Evolutionary conservation across 2,888 invertebrate species (phyloP).

Genomic region (Tetheella fluctuosa): DNA sequence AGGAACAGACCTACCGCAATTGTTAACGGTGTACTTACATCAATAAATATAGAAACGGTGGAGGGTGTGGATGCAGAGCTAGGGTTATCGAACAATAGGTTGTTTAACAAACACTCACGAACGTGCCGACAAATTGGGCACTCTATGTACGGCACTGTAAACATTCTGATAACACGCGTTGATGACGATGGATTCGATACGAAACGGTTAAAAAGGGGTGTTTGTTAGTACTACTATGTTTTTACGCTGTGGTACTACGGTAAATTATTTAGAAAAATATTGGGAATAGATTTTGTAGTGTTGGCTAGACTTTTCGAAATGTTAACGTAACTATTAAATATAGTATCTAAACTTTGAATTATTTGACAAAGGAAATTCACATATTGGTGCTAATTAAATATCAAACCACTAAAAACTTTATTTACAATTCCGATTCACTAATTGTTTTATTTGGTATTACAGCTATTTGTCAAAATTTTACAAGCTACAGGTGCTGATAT

Average conservation of each 20-base stretch:
- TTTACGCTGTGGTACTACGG: no score
- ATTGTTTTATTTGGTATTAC: constrained; percentile 4
- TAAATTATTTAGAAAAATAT: neutral
- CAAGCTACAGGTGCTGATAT: constrained; percentile 13
- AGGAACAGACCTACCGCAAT: constrained; percentile 27
- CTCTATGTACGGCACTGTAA: constrained; percentile 24
- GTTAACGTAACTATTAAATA: no score
- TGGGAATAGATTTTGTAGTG: neutral
- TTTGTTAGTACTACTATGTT: neutral
- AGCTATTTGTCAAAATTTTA: constrained; percentile 17
- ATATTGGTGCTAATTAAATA: no score
- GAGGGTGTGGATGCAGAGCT: neutral
- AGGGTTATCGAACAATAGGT: constrained; percentile 34
- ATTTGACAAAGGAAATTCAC: neutral
- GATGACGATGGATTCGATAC: neutral
- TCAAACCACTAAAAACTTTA: no score
- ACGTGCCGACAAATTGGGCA: constrained; percentile 55
- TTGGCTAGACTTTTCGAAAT: no score
- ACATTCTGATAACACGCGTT: constrained; percentile 4
- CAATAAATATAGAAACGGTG: constrained; percentile 28
- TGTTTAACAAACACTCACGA: constrained; percentile 57
- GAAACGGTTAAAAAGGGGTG: neutral
- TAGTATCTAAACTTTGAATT: no score
- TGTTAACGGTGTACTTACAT: constrained; percentile 18
- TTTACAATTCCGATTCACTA: neutral